phyloP scores from a whole-genome alignment of 1,140 invertebrate genomes.

The Sycobia sp. region DNA sequence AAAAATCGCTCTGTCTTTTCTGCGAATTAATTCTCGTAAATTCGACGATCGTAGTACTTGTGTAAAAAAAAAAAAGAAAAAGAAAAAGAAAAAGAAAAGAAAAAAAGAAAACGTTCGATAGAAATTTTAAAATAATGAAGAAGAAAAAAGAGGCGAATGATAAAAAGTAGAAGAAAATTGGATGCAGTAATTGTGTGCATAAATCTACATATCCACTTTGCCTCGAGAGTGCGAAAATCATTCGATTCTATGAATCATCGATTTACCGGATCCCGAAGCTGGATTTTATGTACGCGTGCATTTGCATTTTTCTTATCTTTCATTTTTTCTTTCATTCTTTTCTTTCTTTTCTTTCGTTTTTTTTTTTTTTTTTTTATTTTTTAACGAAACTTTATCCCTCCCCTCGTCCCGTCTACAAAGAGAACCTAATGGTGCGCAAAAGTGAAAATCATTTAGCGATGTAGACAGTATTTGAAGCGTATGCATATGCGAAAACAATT shows the following conservation, averaged over 20 bases:
- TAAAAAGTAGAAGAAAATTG: too few species aligned
- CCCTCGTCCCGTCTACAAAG: neutral
- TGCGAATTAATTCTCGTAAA: constrained; percentile 22
- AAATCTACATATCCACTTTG: constrained; percentile 22
- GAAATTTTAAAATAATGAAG: neutral
- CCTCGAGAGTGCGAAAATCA: neutral
- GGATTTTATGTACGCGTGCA: constrained; percentile 15
- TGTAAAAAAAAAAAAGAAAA: constrained; percentile 19
- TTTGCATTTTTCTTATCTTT: constrained; percentile 31
- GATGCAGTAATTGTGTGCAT: too few species aligned
- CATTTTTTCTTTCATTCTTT: too few species aligned
- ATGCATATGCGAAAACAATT: constrained; percentile 7
- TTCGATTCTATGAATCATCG: neutral
- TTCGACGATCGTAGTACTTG: constrained; percentile 20
- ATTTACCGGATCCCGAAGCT: neutral
- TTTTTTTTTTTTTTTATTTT: too few species aligned
- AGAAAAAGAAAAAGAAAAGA: neutral
- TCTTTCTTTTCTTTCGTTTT: too few species aligned
- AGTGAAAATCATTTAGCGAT: constrained; percentile 27
- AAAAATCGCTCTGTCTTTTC: constrained; percentile 30
- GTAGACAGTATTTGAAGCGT: constrained; percentile 30
- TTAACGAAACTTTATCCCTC: constrained; percentile 3
- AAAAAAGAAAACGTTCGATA: too few species aligned
- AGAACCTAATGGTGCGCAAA: constrained; percentile 23
- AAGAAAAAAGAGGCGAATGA: constrained; percentile 3